phyloP scores from a whole-genome alignment of 2,888 invertebrate species.

The Oeneis ivallda region DNA sequence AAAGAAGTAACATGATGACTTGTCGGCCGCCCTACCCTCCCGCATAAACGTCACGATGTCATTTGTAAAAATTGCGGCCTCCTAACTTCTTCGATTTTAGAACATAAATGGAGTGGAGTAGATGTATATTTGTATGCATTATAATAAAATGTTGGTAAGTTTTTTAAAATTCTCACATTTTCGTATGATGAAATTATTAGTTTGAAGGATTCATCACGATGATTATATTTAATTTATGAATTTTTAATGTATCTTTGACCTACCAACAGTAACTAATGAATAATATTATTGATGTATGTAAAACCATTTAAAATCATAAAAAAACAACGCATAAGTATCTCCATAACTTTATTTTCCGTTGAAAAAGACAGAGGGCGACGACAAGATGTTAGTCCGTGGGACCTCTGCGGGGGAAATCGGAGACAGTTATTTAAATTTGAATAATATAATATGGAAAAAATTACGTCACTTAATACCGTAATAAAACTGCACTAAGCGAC shows the following conservation, averaged over 20 bases:
- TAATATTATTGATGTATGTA: no score
- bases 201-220: no score
- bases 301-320: no score
- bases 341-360: slow-evolving; percentile 38
- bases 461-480: slow-evolving; percentile 83
- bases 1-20: slow-evolving; percentile 81
- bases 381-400: slow-evolving; percentile 73
- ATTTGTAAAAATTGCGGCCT: slow-evolving; percentile 82
- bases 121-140: slow-evolving; percentile 16
- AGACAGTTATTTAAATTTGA: slow-evolving; percentile 84
- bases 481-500: slow-evolving; percentile 83
- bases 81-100: slow-evolving; percentile 74
- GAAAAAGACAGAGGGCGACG: slow-evolving; percentile 73
- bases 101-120: slow-evolving; percentile 56
- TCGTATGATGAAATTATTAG: background rate
- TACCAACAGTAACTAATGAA: no score
- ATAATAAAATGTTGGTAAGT: background rate
- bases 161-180: background rate
- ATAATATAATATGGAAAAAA: slow-evolving; percentile 83
- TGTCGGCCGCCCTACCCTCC: slow-evolving; percentile 75
- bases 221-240: no score
- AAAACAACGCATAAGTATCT: background rate
- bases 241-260: no score
- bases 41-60: slow-evolving; percentile 80
- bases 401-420: slow-evolving; percentile 76